Evolutionary conservation across 2,113 vertebrate species (phyloP), one percentile per base, ranked within the genome.

Genomic region (Struthio camelus): DNA sequence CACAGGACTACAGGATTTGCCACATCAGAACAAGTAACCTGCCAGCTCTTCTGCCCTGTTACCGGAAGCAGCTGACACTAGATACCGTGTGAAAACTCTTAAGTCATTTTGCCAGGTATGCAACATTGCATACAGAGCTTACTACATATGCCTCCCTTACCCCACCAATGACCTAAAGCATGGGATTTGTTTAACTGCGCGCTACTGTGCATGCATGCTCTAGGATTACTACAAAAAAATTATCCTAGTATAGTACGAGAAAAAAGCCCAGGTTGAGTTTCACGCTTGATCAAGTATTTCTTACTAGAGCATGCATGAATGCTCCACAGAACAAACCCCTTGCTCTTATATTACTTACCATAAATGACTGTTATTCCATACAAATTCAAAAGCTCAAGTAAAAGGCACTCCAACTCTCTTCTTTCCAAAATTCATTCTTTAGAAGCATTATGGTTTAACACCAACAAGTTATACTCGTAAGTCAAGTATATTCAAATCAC

Each of bases 41-140:
- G 32, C 17, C n/a, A 80, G 13, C 20, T 51, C 28, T 64, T 12
- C n/a, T 10, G 42, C 76, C 40, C 75, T n/a, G 8, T 76, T 69
- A 28, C 54, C 40, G 54, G 19, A 25, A 22, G n/a, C 25, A 34
- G 72, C 38, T 44, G 65, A 42, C 46, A 48, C 24, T 11, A 50
- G 8, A 24, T 2, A 62, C n/a, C 11, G 5, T 44, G 3, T 32
- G 28, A 86, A 42, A 89, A 81, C 8, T 69, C 22, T 2, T 11
- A 51, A 78, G 4, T 24, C 6, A 5, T 44, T 66, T 70, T 77
- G 42, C 36, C 28, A 80, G 27, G 23, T 42, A 24, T 5, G n/a
- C 2, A 3, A 75, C 12, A 16, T 32, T 50, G 25, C 0, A 38
- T 6, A 38, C 10, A 62, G 73, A 59, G 40, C 1, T 79, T 0